A percentile compares a stretch with the other conserved stretches of the same genome.
Conservation (phyloP, 1,140 invertebrate species). For the Zaprionus tsacasi region DNA sequence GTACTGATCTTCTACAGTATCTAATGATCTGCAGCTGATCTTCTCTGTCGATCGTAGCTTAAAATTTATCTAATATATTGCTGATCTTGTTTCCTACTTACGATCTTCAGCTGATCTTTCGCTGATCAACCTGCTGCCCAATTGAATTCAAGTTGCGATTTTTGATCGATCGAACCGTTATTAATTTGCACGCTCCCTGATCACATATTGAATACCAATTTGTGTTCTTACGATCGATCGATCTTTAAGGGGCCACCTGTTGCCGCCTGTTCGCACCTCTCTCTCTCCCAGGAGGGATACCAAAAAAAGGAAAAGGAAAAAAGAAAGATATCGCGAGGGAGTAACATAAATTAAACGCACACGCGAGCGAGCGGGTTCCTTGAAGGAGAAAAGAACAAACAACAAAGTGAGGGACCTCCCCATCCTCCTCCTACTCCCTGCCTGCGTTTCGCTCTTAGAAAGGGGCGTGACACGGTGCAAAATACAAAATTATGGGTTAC, state of each 20-base stretch:
- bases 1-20: too few species aligned
- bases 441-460: constrained; percentile 30
- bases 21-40: too few species aligned
- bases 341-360: constrained; percentile 68
- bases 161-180: constrained; percentile 1
- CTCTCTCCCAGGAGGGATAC: neutral
- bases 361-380: constrained; percentile 43
- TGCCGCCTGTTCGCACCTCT: constrained; percentile 60
- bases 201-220: constrained; percentile 50
- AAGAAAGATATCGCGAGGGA: constrained; percentile 45
- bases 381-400: constrained; percentile 5
- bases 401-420: constrained; percentile 20
- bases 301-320: neutral
- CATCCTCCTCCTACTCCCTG: neutral
- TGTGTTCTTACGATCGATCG: constrained; percentile 20
- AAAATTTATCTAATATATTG: neutral
- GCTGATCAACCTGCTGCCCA: neutral
- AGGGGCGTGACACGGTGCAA: constrained; percentile 69
- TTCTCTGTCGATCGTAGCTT: neutral
- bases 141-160: constrained; percentile 14
- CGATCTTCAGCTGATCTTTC: neutral
- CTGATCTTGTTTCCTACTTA: too few species aligned
- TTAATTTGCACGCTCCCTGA: constrained; percentile 16
- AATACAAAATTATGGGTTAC: constrained; percentile 80
- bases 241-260: constrained; percentile 50